Base-by-base conservation (phyloP, 1,140 invertebrate species). In the Trachymyrmex septentrionalis region DNA sequence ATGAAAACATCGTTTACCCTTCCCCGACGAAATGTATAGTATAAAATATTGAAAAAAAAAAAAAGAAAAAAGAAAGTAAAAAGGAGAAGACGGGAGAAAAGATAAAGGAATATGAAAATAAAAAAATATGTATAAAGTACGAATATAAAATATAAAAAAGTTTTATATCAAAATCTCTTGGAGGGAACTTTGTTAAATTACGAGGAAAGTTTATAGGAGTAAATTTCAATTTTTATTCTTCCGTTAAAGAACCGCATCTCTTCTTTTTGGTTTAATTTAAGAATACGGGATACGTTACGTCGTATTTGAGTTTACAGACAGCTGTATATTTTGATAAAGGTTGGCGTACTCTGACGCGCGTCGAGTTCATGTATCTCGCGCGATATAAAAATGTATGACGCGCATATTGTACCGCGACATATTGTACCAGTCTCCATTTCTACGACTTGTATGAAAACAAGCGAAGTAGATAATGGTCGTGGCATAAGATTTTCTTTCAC, bases 251-350 rank as follows among this genome's bases (percentile, higher is more conserved):
- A 44, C 0, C 3, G 44, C n/a, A 19, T 12, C 16, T 12, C 16
- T 55, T 53, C 66, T 69, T 81, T 69, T 27, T 16, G 14, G 4
- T 48, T 72, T 72, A 61, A 75, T 73, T 61, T 59, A 69, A 24
- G 4, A 71, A 71, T 14, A 48, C 30, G 19, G n/a, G 16, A 30
- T 59, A 63, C 7, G 44, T 75, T 84, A 48, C 24, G 24, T 21
- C 38, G 14, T 21, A 34, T 84, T 61, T 71, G 27, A 75, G 27
- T 75, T 75, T 75, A 63, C 57, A 53, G 48, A 24, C 63, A 55
- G 38, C 38, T 73, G 55, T 73, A 61, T 73, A 73, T 84, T 61
- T 84, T 84, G 24, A 84, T 73, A 73, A 84, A 84, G 38, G 44
- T n/a, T 34, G 24, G 38, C 44, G 7, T 38, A 21, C n/a, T 50